Conservation (phyloP, 1,140 invertebrate genomes). For the Dendrolimus punctatus region DNA sequence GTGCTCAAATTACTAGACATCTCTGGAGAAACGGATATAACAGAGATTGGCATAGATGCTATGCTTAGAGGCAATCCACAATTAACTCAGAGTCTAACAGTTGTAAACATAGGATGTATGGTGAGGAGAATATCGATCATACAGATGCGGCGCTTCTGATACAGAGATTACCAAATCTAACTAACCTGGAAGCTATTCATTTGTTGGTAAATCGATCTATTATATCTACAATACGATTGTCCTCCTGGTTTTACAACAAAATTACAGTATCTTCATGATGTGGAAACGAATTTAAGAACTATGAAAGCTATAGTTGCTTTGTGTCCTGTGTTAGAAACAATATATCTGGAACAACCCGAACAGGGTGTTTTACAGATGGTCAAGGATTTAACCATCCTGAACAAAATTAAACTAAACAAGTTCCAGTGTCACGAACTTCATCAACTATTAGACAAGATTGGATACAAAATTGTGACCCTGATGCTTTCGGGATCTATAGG, state of each 20-base stretch:
- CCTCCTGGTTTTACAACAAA: slow-evolving; percentile 71
- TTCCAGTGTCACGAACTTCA: slow-evolving; percentile 75
- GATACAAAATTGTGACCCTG: slow-evolving; percentile 72
- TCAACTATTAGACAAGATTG: slow-evolving; percentile 71
- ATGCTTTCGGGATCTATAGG: slow-evolving; percentile 75
- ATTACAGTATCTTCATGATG: slow-evolving; percentile 76
- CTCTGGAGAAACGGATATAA: slow-evolving; percentile 77
- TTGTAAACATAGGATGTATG: slow-evolving; percentile 77
- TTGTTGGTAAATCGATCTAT: slow-evolving; percentile 74
- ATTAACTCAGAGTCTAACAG: slow-evolving; percentile 69
- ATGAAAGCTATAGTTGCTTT: slow-evolving; percentile 72
- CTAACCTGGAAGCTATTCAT: slow-evolving; percentile 75
- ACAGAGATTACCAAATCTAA: slow-evolving; percentile 74
- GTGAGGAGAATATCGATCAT: slow-evolving; percentile 77
- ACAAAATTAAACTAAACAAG: slow-evolving; percentile 75
- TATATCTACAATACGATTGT: slow-evolving; percentile 69
- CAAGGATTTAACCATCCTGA: slow-evolving; percentile 64
- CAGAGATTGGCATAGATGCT: slow-evolving; percentile 73
- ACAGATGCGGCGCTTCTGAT: slow-evolving; percentile 75
- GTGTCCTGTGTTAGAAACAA: slow-evolving; percentile 74
- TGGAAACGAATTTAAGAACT: slow-evolving; percentile 70
- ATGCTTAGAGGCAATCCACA: slow-evolving; percentile 66
- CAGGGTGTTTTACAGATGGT: slow-evolving; percentile 69
- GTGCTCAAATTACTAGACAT: slow-evolving; percentile 75
- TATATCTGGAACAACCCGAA: slow-evolving; percentile 75